Evolutionary conservation across 2,888 invertebrate genomes (phyloP), one percentile per base, ranked within the genome.

Genomic region (Cepaea hortensis): DNA sequence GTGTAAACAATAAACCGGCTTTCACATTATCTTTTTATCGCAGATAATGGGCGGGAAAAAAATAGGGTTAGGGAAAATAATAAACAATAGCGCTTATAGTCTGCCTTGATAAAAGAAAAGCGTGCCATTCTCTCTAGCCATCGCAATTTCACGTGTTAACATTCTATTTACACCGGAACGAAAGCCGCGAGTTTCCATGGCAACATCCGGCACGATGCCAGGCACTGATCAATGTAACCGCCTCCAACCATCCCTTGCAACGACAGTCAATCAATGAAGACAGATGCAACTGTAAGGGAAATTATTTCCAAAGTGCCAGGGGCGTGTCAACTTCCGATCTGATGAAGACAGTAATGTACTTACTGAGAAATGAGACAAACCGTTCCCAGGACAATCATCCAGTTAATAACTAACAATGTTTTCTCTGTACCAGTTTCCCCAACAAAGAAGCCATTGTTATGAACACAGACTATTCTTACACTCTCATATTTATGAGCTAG

Each of bases 101-200:
- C n/a, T 72, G 55, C 72, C 70, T 65, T 65, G 23, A 70, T 15
- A 72, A 23, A 72, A 81, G 50, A 70, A 72, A 9, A 15, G 5
- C 50, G 81, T 48, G 6, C 50, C 81, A 81, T 81, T 70, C 81
- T 81, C 70, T 81, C 68, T 70, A 55, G 55, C 81, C 72, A 13
- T 70, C 50, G 72, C 72, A n/a, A 3, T 81, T 81, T 72, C 72
- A 72, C 81, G 72, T 81, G 81, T 72, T 81, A 81, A 83, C 73
- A 83, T 75, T 83, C 83, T 83, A 73, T 83, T 83, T 83, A 83
- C 83, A 61, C 75, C 83, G 83, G 83, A 83, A 83, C 55, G 55
- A 75, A 83, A 83, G 61, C 83, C 55, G 61, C 62, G 46, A 75
- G 83, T 83, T 83, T 61, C 83, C 83, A 83, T 83, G 83, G 75